Percentiles rank a stretch among this genome's conserved stretches.
phyloP scores from a whole-genome alignment of 2,888 invertebrate genomes.

The Eilema caniola region DNA sequence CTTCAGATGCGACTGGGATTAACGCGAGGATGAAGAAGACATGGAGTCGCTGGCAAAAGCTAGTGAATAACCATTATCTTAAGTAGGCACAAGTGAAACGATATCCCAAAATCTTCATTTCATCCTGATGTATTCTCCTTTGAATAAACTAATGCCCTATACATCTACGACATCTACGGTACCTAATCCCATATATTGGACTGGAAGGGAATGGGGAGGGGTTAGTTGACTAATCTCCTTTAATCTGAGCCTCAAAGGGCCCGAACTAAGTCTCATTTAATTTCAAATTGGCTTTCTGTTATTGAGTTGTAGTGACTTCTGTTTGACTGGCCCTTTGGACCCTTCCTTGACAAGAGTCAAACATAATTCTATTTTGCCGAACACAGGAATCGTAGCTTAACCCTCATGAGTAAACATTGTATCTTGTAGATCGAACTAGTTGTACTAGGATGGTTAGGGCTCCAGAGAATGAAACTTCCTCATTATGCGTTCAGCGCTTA shows the following conservation, averaged over 20 bases:
- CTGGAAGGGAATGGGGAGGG: conserved; percentile 12
- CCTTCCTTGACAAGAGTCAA: background rate
- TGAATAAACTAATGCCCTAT: conserved; percentile 34
- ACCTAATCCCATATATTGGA: conserved; percentile 34
- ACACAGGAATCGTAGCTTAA: background rate
- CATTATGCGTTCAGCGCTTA: too few species aligned
- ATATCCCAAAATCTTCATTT: background rate
- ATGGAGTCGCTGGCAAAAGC: too few species aligned
- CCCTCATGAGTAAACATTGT: background rate
- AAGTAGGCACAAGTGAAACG: background rate
- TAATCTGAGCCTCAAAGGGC: conserved; percentile 46
- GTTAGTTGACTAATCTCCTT: conserved; percentile 41
- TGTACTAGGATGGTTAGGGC: background rate
- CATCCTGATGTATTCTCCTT: background rate
- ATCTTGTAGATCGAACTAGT: background rate
- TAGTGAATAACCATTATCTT: background rate
- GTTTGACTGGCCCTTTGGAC: conserved; percentile 11
- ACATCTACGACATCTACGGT: conserved; percentile 31
- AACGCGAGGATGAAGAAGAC: too few species aligned
- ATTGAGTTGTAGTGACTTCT: conserved; percentile 26
- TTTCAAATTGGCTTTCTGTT: conserved; percentile 43
- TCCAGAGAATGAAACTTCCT: background rate
- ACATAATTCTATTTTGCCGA: background rate
- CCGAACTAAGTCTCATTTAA: conserved; percentile 47
- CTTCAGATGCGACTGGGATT: too few species aligned